Base-by-base conservation (phyloP, 2,888 invertebrate genomes). In the Troides helena region DNA sequence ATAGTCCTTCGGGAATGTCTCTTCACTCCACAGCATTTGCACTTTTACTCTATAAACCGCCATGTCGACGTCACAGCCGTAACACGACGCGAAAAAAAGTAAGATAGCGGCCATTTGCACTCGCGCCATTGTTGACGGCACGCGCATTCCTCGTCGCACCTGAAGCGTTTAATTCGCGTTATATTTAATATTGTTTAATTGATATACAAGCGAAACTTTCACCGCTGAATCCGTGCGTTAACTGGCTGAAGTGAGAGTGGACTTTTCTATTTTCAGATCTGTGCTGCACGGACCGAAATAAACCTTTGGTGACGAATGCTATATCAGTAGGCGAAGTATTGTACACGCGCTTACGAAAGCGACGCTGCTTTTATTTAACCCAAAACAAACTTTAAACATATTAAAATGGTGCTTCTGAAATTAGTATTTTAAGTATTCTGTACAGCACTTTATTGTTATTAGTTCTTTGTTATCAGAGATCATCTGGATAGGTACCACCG, bases 1-100 rank as follows among this genome's bases (percentile, higher is more conserved):
- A 87, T 97, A 98, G 88, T 98, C 98, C 85, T 97, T 97, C 18
- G 98, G 98, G 86, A 98, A 98, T 74, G 94, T 93, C 74, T 96
- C 95, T 79, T 96, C 95, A 78, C 96, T 96, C 98, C 98, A 98
- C 83, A 96, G 94, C 78, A 97, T 97, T 81, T 96, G 95, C 86
- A 98, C 90, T 75, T 96, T 95, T 84, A 98, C 96, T 88, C 96
- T 97, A 85, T 98, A 98, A 80, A 97, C 96, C 74, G 96, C 97
- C 80, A 97, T 94, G 85, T 96, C 95, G 71, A 96, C 94, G 75
- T 95, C 95, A 89, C 96, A 96, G 67, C 94, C 93, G 62, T 72
- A 70, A 39, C 74, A 76, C 68, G 78, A 75, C 75, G 77, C 75
- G 71, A 72, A 69, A 72, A 81, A 76, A 18, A 73, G 65, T 82